Evolutionary conservation across 2,113 vertebrate genomes (phyloP), one percentile per base, ranked within the genome.

Genomic region (Elephas maximus): DNA sequence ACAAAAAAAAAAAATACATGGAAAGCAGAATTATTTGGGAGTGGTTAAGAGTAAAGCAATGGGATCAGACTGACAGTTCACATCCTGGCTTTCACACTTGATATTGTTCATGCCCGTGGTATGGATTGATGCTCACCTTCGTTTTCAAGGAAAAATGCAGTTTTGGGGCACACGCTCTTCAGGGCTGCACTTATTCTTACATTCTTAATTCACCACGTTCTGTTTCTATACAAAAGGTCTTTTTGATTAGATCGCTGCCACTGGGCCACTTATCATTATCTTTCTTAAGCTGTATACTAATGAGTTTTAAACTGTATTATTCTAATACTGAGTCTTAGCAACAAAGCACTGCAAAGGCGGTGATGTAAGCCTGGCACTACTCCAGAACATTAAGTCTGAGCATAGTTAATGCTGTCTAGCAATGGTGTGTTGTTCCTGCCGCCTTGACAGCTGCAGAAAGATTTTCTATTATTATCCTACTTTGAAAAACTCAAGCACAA

Each of bases 401-500:
- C 71, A 37, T 74, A 88, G 88, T 65, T 95, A 86, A 93, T 44
- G 37, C 67, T 63, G 44, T 95, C 93, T 94, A 83, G 84, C 86
- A 88, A 8, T 88, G 41, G 33, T 71, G 28, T 97, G 67, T 97
- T 97, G 95, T 97, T 97, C 87, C 97, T 98, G 92, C 76, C 80
- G 65, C 51, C 69, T 26, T 97, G 98, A 97, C 97, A 98, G 98
- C 92, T 98, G 96, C 87, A 97, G 90, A 97, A 94, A 98, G 96
- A 97, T 97, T 97, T 98, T 98, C 96, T 98, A 93, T 98, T 98
- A 97, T 98, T 97, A 97, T 97, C 93, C 91, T 85, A 51, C 93
- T 89, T 92, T 93, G 97, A 88, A 84, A 97, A 90, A 33, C 80
- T 95, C 96, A 33, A 95, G 45, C 97, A 91, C 91, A 97, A 97